A percentile compares a stretch with the other conserved stretches of the same genome.
Evolutionary conservation across 2,888 invertebrate species (phyloP).

Genomic region (Bruchidius siliquastri): DNA sequence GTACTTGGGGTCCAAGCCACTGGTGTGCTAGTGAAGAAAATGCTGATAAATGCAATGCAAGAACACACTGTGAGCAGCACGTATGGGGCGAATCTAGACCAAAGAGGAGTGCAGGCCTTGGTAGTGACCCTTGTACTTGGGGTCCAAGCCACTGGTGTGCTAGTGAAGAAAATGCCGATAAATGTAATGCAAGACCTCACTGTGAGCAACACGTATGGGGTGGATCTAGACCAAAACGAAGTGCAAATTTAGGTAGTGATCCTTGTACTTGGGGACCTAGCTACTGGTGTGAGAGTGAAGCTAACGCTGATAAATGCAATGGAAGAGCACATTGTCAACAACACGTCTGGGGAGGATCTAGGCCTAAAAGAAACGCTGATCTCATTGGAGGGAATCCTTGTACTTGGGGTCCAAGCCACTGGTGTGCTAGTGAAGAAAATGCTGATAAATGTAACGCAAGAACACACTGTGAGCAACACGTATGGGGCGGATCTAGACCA

Average conservation of each 20-base stretch:
- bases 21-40: not conserved
- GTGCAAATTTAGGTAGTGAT: not conserved
- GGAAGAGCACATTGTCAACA: constrained; percentile 9
- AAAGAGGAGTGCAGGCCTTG: not conserved
- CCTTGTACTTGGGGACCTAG: constrained; percentile 45
- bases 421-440: constrained; percentile 58
- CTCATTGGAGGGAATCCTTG: constrained; percentile 5
- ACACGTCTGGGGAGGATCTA: constrained; percentile 17
- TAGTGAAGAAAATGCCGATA: constrained; percentile 46
- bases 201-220: no score
- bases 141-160: constrained; percentile 69
- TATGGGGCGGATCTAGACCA: not conserved
- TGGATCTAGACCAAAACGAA: no score
- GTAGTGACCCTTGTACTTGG: not conserved
- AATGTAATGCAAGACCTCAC: constrained; percentile 46
- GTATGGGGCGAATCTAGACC: no score
- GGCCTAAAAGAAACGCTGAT: constrained; percentile 4
- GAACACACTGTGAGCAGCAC: no score
- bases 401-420: constrained; percentile 55
- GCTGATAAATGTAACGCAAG: constrained; percentile 43
- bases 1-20: not conserved
- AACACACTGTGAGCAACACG: not conserved
- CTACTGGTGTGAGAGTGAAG: constrained; percentile 64
- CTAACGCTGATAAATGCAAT: constrained; percentile 47
- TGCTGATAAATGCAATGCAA: not conserved